Conservation (phyloP, 2,797 vertebrate genomes). For the Poliocrania exsul region DNA sequence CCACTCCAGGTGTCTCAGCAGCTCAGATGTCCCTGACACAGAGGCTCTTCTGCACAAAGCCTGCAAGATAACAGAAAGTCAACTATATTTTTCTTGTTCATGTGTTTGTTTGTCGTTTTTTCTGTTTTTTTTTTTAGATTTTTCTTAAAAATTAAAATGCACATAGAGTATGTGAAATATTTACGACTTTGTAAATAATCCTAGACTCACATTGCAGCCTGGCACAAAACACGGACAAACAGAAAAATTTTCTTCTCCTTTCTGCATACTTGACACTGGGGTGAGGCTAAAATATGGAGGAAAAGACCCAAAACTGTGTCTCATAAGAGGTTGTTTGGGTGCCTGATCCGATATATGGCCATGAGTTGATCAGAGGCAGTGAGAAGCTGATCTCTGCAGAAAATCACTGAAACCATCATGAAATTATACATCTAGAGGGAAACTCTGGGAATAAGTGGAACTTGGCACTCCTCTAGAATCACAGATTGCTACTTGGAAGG, state of each 20-base stretch:
- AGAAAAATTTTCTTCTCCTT: not conserved
- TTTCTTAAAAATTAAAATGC: not conserved
- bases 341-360: not conserved
- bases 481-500: not conserved
- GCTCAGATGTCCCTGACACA: not conserved
- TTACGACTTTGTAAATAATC: not conserved
- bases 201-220: not conserved
- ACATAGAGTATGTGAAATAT: not conserved
- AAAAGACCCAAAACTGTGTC: not conserved
- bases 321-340: not conserved
- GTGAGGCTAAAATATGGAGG: not conserved
- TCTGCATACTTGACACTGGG: not conserved
- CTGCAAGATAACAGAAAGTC: not conserved
- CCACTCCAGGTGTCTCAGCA: not conserved
- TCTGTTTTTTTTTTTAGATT: fast-evolving
- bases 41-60: not conserved
- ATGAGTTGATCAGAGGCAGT: not conserved
- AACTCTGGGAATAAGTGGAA: not conserved
- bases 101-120: fast-evolving
- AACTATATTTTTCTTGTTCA: not conserved
- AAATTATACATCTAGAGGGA: not conserved
- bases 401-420: not conserved
- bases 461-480: not conserved
- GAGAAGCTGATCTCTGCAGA: not conserved
- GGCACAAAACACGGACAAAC: not conserved